phyloP scores from a whole-genome alignment of 2,113 vertebrate genomes.

The Mustela nigripes region DNA sequence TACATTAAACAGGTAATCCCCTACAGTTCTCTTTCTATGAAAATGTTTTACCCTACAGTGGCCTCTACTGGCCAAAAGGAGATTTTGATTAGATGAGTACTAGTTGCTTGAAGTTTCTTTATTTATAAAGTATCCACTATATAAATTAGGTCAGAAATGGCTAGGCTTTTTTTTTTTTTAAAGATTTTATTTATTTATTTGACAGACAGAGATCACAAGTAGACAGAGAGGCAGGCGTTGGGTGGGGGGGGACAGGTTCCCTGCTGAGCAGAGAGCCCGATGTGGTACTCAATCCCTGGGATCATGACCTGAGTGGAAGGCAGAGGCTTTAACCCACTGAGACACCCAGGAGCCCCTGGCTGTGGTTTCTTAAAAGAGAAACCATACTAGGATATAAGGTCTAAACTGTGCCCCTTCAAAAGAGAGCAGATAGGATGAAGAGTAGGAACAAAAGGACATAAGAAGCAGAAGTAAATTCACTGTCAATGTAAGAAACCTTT shows the following conservation, averaged over 20 bases:
- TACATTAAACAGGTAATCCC: neutral
- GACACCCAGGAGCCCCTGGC: too few relatives aligned
- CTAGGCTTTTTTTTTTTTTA: neutral
- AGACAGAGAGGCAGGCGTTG: too few relatives aligned
- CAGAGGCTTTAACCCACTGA: too few relatives aligned
- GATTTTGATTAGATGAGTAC: neutral
- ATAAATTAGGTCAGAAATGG: conserved; percentile 12
- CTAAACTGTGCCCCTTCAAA: conserved; percentile 6
- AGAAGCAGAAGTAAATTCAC: neutral
- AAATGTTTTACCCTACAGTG: conserved; percentile 48
- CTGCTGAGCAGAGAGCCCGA: too few relatives aligned
- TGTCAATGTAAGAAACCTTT: neutral
- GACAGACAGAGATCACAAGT: too few relatives aligned
- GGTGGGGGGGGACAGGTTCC: too few relatives aligned
- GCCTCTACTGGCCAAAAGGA: conserved; percentile 66
- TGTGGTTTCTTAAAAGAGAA: conserved; percentile 5
- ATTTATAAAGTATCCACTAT: neutral
- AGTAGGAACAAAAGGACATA: conserved; percentile 21
- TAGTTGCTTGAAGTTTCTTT: neutral
- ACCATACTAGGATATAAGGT: neutral
- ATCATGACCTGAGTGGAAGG: too few relatives aligned
- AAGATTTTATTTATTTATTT: too few relatives aligned
- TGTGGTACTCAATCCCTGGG: too few relatives aligned
- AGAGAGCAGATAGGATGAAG: neutral
- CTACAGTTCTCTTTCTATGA: neutral